Evolutionary conservation across 1,140 invertebrate species (phyloP), one percentile per base, ranked within the genome.

Genomic region (Drosophila hydei): DNA sequence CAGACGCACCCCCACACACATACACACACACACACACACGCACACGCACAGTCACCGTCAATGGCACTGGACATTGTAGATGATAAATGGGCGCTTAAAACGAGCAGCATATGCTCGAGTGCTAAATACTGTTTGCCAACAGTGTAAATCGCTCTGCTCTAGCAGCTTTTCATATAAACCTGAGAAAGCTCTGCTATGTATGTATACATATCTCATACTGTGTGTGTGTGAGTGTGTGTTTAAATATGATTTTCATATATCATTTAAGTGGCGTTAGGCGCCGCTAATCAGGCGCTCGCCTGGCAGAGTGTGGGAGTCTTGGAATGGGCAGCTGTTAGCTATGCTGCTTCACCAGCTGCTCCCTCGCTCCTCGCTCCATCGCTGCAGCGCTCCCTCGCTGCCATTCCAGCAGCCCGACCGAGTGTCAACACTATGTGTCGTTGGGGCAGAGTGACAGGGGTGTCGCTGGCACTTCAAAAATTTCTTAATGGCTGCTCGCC

Each of bases 41-140:
- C 58, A 19, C 23, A 40, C 5, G 14, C 43, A 62, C n/a, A 30
- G 25, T 30, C 12, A 21, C 7, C 40, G 51, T 58, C 30, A n/a
- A 25, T 48, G 27, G 38, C 30, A 52, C 23, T 54, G 63, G 54
- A 62, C 54, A 54, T 52, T 50, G 52, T 21, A 40, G 48, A 84
- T 84, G 81, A 84, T 85, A 80, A 84, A 84, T 84, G 81, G 72
- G 52, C 52, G 56, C 72, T 84, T 70, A 79, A 84, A 84, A 21
- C 11, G 18, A 45, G 18, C 18, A 45, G 18, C 43, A 45, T 19
- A 45, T n/a, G 40, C 14, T 30, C 11, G 16, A 27, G 12, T 16
- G n/a, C n/a, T 40, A 16, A 56, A 21, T 42, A 8, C 3, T 6
- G 38, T 16, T 42, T 6, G 38, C 12, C 21, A 25, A 14, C 21